These are phyloP conservation scores for Polypedilum vanderplanki DNA, from an alignment of 1,140 invertebrate species.

Conservation along the genomic window DNA sequence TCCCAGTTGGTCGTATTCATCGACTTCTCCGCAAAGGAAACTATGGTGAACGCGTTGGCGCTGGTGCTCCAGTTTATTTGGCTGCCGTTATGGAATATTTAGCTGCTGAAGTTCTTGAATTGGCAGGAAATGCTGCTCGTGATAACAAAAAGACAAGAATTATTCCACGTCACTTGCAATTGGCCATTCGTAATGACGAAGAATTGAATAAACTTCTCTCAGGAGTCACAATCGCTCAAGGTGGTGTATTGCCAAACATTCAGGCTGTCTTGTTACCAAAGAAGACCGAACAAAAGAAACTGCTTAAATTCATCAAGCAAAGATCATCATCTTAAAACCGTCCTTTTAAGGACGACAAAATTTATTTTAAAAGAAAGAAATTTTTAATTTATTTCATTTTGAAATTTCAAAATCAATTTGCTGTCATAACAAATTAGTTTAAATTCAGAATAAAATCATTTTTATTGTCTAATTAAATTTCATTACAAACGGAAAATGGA, in stretches of 20 bases:
- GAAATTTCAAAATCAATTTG: too few species aligned
- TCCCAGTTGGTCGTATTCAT: constrained; percentile 64
- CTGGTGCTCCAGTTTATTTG: constrained; percentile 62
- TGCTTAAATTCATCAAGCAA: constrained; percentile 32
- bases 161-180: constrained; percentile 60
- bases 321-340: neutral
- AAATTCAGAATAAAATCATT: too few species aligned
- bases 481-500: too few species aligned
- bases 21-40: constrained; percentile 61
- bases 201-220: constrained; percentile 62
- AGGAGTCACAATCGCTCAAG: constrained; percentile 57
- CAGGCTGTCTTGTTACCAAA: constrained; percentile 52
- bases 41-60: constrained; percentile 62
- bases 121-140: constrained; percentile 50
- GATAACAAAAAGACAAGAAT: constrained; percentile 48
- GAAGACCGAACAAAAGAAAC: constrained; percentile 44
- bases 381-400: too few species aligned
- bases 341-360: too few species aligned
- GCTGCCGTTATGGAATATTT: constrained; percentile 52
- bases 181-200: constrained; percentile 67
- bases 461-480: too few species aligned
- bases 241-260: constrained; percentile 22
- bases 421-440: too few species aligned
- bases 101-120: constrained; percentile 62
- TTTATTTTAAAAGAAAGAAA: too few species aligned